phyloP scores from a whole-genome alignment of 2,113 vertebrate genomes.

The Arizona elegans region DNA sequence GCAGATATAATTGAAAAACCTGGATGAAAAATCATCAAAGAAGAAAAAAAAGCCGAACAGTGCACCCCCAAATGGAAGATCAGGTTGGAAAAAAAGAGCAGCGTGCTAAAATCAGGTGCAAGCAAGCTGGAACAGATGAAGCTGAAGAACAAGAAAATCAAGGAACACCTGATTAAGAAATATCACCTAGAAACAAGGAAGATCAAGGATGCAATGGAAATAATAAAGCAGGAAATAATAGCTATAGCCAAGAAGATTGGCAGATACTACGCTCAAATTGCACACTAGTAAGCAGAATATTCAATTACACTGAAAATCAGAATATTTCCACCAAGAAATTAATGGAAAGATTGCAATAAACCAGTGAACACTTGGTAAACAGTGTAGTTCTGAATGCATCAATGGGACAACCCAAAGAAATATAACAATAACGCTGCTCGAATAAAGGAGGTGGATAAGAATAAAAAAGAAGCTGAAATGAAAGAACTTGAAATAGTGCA shows the following conservation, averaged over 20 bases:
- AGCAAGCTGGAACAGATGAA: neutral
- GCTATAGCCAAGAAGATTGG: neutral
- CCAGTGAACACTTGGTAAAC: neutral
- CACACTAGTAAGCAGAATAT: neutral
- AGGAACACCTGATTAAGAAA: neutral
- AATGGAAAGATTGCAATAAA: neutral
- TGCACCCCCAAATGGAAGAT: neutral
- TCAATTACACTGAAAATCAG: neutral
- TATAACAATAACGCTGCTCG: neutral
- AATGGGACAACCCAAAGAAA: neutral
- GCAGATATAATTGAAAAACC: neutral
- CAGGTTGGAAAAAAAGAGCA: neutral
- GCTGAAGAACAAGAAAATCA: neutral
- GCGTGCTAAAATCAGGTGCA: neutral
- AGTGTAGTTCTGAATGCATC: neutral
- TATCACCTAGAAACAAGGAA: neutral
- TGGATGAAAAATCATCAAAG: neutral
- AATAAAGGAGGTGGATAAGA: neutral
- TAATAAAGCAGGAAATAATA: neutral
- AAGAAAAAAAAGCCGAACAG: neutral
- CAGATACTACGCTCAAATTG: neutral
- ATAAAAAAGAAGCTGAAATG: neutral
- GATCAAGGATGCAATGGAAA: neutral
- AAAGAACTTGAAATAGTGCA: neutral
- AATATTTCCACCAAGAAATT: neutral